Evolutionary conservation across 2,797 vertebrate genomes (phyloP), one percentile per base, ranked within the genome.

Genomic region (Perodicticus potto): DNA sequence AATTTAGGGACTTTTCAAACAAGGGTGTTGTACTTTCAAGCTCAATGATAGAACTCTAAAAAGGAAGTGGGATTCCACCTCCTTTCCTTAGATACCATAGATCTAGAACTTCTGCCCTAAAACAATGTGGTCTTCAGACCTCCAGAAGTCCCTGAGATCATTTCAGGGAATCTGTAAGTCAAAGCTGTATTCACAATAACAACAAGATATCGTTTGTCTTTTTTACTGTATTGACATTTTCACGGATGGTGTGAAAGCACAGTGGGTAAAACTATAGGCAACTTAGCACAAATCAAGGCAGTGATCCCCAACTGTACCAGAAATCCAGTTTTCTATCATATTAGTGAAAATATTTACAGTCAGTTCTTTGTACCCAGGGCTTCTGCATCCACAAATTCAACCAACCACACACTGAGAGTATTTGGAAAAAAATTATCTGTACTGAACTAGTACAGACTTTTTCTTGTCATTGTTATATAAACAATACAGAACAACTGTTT

Each of bases 141-240:
- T 69, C 25, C 23, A 83, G 19, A 37, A 83, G 13, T 70, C 49
- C 16, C 55, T 74, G 11, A 73, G 27, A 49, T 90, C 16, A 69
- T 92, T 55, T 94, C n/a, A 92, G 34, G 12, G 8, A 53, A 81
- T 29, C 20, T 40, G 25, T 22, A 82, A 7, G 16, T 37, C 43
- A 92, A 86, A 94, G 80, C 3, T 45, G 7, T 59, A 78, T 94
- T 96, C 49, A 78, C 77, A 95, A 85, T 6, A 85, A 90, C 22
- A 37, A 1, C 23, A 69, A 69, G 13, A 45, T 5, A 37, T 29
- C 34, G 27, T 34, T 43, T 88, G 45, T 17, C 10, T 74, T 76
- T 76, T 87, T 76, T 7, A 11, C 13, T 17, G 32, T 49, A 14
- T 34, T 92, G 27, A 86, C 23, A 90, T 77, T 73, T 63, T 72